Evolutionary conservation across 2,113 vertebrate genomes (phyloP).

Genomic region (Tetrax tetrax): DNA sequence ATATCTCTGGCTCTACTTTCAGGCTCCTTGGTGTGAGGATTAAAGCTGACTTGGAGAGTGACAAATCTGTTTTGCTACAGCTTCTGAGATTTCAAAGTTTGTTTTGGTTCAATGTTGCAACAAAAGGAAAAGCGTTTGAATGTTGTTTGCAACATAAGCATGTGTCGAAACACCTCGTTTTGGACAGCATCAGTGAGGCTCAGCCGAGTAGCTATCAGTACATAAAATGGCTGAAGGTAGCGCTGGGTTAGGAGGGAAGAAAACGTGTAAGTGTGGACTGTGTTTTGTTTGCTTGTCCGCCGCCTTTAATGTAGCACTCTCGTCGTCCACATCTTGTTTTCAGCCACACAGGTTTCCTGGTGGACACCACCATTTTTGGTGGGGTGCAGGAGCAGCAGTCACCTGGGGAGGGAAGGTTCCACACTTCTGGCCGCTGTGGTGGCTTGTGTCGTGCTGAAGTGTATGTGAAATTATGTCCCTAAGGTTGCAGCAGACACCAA

Average conservation of each 20-base stretch:
- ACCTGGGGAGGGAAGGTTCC: background rate
- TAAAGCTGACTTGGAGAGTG: background rate
- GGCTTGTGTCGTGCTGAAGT: background rate
- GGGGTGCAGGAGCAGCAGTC: background rate
- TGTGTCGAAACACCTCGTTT: constrained; percentile 37
- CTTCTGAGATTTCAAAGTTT: constrained; percentile 44
- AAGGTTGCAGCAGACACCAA: background rate
- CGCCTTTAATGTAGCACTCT: background rate
- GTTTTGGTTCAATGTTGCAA: constrained; percentile 38
- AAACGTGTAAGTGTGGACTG: background rate
- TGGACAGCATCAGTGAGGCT: background rate
- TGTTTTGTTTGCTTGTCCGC: background rate
- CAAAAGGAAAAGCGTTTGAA: constrained; percentile 37
- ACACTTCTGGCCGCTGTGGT: background rate
- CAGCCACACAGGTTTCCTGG: background rate
- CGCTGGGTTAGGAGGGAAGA: background rate
- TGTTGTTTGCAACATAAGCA: constrained; percentile 6
- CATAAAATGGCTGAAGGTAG: background rate
- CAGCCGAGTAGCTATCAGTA: background rate
- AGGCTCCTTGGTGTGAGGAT: background rate
- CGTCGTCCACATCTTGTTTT: background rate
- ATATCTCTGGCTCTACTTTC: background rate
- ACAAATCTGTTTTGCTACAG: constrained; percentile 13
- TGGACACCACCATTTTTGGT: background rate
- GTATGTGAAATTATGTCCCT: background rate